Percentiles rank a stretch among this genome's conserved stretches.
Evolutionary conservation across 2,888 invertebrate species (phyloP).

Genomic region (Apotomis capreana): DNA sequence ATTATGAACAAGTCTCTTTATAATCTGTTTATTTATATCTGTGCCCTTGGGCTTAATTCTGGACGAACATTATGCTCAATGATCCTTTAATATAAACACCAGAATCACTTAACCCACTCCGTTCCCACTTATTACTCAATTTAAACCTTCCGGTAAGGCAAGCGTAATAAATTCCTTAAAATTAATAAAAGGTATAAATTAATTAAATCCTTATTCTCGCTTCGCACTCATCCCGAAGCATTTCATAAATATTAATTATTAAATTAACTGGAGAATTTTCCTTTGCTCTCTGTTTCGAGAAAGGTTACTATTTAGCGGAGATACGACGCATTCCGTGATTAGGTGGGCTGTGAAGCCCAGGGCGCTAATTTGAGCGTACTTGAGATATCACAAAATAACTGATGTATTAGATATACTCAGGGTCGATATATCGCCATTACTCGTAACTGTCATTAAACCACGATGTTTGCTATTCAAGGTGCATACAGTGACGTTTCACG

Average conservation of each 20-base stretch:
- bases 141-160: constrained; percentile 15
- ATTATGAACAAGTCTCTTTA: too few species aligned
- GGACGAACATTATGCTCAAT: neutral
- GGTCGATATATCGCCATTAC: too few species aligned
- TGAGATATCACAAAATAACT: too few species aligned
- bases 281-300: constrained; percentile 1
- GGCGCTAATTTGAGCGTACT: too few species aligned
- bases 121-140: constrained; percentile 8
- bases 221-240: constrained; percentile 1
- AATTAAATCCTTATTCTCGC: constrained; percentile 25
- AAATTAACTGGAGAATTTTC: neutral
- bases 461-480: too few species aligned
- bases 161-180: constrained; percentile 23
- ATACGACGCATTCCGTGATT: too few species aligned
- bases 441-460: too few species aligned
- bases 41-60: neutral
- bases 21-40: too few species aligned
- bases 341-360: too few species aligned
- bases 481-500: too few species aligned
- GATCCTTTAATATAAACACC: constrained; percentile 6
- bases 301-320: neutral
- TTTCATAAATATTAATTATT: constrained; percentile 14
- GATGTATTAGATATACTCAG: too few species aligned
- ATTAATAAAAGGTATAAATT: constrained; percentile 36
- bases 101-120: constrained; percentile 15